Evolutionary conservation across 2,113 vertebrate genomes (phyloP).

Genomic region (Oxyruncus cristatus): DNA sequence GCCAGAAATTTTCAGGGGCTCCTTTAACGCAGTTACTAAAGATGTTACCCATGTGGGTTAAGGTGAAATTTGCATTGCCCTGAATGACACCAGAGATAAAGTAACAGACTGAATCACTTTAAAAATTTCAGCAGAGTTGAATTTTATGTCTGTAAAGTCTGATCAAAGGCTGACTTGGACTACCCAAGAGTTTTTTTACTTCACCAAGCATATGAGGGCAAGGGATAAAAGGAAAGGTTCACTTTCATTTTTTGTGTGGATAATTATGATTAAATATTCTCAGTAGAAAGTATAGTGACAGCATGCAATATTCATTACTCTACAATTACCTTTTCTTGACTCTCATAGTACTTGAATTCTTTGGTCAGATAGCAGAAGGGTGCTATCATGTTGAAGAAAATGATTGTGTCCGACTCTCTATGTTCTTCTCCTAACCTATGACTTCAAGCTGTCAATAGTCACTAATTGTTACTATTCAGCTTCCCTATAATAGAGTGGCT

Average conservation of each 20-base stretch:
- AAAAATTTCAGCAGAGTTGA: not conserved
- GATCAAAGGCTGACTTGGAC: slow-evolving; percentile 3
- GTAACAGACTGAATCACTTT: not conserved
- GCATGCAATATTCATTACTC: not conserved
- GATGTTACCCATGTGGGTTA: not conserved
- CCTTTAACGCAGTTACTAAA: not conserved
- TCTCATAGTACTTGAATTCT: not conserved
- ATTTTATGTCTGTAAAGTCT: not conserved
- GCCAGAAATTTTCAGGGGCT: not conserved
- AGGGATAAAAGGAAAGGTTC: not conserved
- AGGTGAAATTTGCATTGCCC: not conserved
- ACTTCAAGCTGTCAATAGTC: not conserved
- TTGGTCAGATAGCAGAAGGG: not conserved
- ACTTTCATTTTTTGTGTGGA: not conserved
- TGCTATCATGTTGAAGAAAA: not conserved
- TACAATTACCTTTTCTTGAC: not conserved
- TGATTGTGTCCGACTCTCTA: not conserved
- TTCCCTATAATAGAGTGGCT: not conserved
- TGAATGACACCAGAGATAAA: not conserved
- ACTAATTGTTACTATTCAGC: not conserved
- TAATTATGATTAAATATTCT: slow-evolving; percentile 20
- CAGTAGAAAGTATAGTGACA: not conserved
- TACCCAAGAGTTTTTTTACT: not conserved
- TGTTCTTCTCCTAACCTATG: not conserved
- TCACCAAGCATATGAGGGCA: not conserved